Conservation (phyloP, 1,140 invertebrate species). For the Drosophila sturtevanti region DNA sequence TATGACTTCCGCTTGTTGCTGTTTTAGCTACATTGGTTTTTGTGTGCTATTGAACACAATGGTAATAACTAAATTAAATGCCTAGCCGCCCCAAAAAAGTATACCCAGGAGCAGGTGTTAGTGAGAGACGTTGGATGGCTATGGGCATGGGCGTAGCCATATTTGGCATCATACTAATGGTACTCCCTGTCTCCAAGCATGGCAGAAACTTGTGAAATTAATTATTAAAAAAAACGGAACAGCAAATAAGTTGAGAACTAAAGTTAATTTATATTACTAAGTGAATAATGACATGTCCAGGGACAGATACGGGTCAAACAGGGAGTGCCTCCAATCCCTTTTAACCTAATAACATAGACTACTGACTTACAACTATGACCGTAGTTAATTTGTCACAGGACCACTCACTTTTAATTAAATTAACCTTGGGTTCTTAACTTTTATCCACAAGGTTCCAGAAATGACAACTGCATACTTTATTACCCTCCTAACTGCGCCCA, state of each 20-base stretch:
- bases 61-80: constrained; percentile 61
- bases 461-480: not conserved
- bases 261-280: constrained; percentile 10
- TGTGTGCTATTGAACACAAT: constrained; percentile 53
- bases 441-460: too few species aligned
- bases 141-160: constrained; percentile 7
- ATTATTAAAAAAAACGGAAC: constrained; percentile 6
- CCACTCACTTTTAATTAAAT: too few species aligned
- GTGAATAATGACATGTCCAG: not conserved
- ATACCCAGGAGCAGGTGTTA: not conserved
- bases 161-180: not conserved
- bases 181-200: too few species aligned
- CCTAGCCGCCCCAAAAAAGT: constrained; percentile 7
- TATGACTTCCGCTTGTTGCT: constrained; percentile 56
- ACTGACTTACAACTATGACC: too few species aligned
- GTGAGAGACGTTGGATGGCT: constrained; percentile 24
- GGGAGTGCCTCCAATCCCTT: not conserved
- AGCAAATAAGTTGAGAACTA: too few species aligned
- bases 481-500: not conserved
- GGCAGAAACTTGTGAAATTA: too few species aligned
- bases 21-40: not conserved
- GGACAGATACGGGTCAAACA: not conserved
- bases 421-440: too few species aligned
- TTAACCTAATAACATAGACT: too few species aligned
- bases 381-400: too few species aligned